phyloP scores from a whole-genome alignment of 2,113 vertebrate genomes.

The Ascaphus truei region DNA sequence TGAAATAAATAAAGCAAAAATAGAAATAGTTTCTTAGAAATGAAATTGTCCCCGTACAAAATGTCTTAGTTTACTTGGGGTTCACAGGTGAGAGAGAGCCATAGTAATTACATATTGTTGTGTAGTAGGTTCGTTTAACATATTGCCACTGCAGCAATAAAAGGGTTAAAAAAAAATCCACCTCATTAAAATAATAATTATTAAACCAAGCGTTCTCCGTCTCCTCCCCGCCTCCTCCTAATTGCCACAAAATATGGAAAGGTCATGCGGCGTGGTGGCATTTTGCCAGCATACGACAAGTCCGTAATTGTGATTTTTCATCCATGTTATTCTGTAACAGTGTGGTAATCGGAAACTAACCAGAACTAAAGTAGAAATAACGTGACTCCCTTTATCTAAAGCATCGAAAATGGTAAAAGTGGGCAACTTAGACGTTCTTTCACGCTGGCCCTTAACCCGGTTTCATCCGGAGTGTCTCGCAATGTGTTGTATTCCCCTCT shows the following conservation, averaged over 20 bases:
- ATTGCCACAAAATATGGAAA: constrained; percentile 52
- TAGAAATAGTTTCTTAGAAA: too few relatives aligned
- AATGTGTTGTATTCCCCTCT: too few relatives aligned
- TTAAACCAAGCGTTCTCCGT: too few relatives aligned
- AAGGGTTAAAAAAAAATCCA: constrained; percentile 11
- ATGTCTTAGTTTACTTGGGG: too few relatives aligned
- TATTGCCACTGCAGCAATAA: background rate
- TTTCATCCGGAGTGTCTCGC: too few relatives aligned
- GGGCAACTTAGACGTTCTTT: too few relatives aligned
- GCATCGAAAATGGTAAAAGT: constrained; percentile 44
- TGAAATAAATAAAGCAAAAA: too few relatives aligned
- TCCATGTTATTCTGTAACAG: constrained; percentile 62
- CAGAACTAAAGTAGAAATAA: constrained; percentile 74
- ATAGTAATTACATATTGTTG: too few relatives aligned
- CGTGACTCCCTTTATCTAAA: constrained; percentile 43
- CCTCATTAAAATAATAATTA: background rate
- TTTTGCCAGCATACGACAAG: constrained; percentile 60
- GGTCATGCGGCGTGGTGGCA: constrained; percentile 61
- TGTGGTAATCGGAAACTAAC: constrained; percentile 65
- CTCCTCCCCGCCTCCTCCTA: background rate
- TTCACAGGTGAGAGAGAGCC: too few relatives aligned
- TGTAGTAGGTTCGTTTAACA: too few relatives aligned
- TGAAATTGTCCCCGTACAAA: too few relatives aligned
- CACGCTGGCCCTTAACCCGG: too few relatives aligned
- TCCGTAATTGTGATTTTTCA: constrained; percentile 68